Base-by-base conservation (phyloP, 2,888 invertebrate species). In the Chelonus formosanus region DNA sequence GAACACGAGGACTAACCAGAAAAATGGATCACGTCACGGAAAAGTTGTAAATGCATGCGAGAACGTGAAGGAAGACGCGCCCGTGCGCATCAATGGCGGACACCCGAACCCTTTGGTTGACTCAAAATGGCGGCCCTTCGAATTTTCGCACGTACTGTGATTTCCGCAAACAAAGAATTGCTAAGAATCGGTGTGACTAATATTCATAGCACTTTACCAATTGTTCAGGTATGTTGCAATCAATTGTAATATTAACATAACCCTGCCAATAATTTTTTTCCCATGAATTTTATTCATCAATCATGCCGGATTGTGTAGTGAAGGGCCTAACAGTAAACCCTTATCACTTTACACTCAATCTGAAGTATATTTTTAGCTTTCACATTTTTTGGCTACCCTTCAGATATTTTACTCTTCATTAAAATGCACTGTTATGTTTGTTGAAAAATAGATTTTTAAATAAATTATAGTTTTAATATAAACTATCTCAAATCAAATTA, bases 41-140 rank as follows among this genome's bases (percentile, higher is more conserved):
- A 54, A 59, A 60, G 48, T 52, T 48, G 47, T 40, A 65, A 40
- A 67, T 65, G 70, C 67, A 73, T 73, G 70, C 55, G 55, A 61
- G 73, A 75, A 75, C 75, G 76, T 74, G 73, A 79, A 79, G 76
- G 72, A 79, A 80, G 81, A 81, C 81, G 81, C 81, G 78, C 80
- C 78, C 81, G 80, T 78, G 78, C 76, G 76, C 80, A 45, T 76
- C 79, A 81, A 81, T 81, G 81, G 80, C 80, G 76, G 77, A 73
- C 72, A 76, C 73, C 81, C 80, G 80, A 80, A 74, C 73, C 34
- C 34, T 52, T 8, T 6, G 20, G 6, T 52, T 67, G 74, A 76
- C 67, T 77, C 80, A 81, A 81, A 79, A 81, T 81, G 81, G 81
- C 81, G 68, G 77, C 81, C 80, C 81, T 81, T 75, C 74, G 81